Conservation (phyloP, 2,113 vertebrate species). For the Lethenteron camtschaticum region DNA sequence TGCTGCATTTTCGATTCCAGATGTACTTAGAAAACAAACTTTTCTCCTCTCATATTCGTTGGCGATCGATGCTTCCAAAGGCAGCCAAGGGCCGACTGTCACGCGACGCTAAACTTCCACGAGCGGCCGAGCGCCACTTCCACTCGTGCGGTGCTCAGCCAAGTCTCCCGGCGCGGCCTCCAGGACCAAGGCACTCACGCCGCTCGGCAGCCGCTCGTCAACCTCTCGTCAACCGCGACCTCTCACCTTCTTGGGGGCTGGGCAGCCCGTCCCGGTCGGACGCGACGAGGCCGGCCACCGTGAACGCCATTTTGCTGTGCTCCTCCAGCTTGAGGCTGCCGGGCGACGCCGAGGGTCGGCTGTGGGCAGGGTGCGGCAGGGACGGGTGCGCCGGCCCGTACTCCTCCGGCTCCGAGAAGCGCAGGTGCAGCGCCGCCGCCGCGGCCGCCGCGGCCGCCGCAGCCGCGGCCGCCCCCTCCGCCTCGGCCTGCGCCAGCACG, state of each 20-base stretch:
- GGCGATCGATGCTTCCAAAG: too few species aligned
- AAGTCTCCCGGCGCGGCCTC: too few species aligned
- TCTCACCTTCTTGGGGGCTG: conserved; percentile 64
- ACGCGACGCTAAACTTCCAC: too few species aligned
- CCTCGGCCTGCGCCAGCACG: conserved; percentile 29
- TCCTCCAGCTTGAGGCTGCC: conserved; percentile 74
- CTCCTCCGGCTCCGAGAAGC: conserved; percentile 90
- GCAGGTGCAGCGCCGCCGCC: conserved; percentile 83
- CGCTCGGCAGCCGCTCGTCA: too few species aligned
- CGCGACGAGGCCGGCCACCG: conserved; percentile 90
- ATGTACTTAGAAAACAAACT: too few species aligned
- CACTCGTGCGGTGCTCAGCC: too few species aligned
- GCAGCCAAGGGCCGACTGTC: too few species aligned
- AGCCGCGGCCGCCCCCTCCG: neutral
- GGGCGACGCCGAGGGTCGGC: conserved; percentile 73
- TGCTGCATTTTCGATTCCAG: too few species aligned
- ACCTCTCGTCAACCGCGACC: too few species aligned
- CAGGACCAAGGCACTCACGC: too few species aligned
- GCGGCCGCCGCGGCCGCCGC: conserved; percentile 22
- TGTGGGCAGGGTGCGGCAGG: conserved; percentile 15
- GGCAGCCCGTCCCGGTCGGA: conserved; percentile 76
- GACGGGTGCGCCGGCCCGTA: conserved; percentile 81
- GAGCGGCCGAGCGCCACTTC: too few species aligned
- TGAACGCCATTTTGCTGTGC: conserved; percentile 95
- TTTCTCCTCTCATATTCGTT: too few species aligned